A percentile compares a stretch with the other conserved stretches of the same genome.
Conservation (phyloP, 1,140 invertebrate species). For the Macrosteles quadrilineatus region DNA sequence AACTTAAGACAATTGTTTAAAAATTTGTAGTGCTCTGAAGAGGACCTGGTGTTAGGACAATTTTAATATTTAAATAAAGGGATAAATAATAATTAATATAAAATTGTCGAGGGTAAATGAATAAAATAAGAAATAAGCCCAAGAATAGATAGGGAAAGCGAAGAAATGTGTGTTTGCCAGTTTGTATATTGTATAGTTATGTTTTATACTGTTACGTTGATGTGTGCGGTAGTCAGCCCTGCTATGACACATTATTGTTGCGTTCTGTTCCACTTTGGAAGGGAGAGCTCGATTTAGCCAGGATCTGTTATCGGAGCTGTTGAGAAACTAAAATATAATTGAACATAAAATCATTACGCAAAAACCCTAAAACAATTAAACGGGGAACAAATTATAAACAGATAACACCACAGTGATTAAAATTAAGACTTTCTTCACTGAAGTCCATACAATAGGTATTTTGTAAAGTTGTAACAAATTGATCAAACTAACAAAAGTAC, state of each 20-base stretch:
- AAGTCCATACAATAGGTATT: too few relatives aligned
- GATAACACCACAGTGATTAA: too few relatives aligned
- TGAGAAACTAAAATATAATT: too few relatives aligned
- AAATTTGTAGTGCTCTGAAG: slow-evolving; percentile 16
- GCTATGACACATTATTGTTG: neutral
- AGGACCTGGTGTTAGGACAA: slow-evolving; percentile 23
- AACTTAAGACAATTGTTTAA: slow-evolving; percentile 16
- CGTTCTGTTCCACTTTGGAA: neutral
- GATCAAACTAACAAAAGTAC: too few relatives aligned
- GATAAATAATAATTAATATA: slow-evolving; percentile 26
- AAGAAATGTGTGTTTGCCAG: slow-evolving; percentile 1
- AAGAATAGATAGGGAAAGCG: slow-evolving; percentile 18
- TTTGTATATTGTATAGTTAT: slow-evolving; percentile 15
- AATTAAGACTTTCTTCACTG: too few relatives aligned
- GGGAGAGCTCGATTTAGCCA: neutral
- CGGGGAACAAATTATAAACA: too few relatives aligned
- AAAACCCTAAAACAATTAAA: too few relatives aligned
- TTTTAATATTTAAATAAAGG: slow-evolving; percentile 25
- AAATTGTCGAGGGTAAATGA: slow-evolving; percentile 26
- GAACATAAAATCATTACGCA: too few relatives aligned
- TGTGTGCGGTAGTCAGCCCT: neutral
- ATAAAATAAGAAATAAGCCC: slow-evolving; percentile 15
- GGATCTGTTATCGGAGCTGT: too few relatives aligned
- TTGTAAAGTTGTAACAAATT: too few relatives aligned
- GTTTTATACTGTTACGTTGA: slow-evolving; percentile 15